phyloP scores from a whole-genome alignment of 2,888 invertebrate genomes.

The Tenthredo distinguenda region DNA sequence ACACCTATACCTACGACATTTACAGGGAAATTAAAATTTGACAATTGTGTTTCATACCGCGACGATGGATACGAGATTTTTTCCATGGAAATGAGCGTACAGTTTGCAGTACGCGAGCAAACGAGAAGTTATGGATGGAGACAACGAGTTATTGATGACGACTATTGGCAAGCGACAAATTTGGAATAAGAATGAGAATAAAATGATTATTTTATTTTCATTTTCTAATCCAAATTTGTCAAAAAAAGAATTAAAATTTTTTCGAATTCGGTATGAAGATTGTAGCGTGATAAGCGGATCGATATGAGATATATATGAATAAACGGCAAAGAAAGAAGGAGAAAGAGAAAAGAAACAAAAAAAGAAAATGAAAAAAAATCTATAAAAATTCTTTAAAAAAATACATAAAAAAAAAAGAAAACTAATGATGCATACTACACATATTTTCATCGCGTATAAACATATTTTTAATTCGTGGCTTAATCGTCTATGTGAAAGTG shows the following conservation, averaged over 20 bases:
- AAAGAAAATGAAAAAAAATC: constrained; percentile 25
- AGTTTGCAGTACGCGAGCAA: neutral
- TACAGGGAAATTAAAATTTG: neutral
- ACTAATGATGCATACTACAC: constrained; percentile 27
- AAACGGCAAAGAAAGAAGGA: neutral
- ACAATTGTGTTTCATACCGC: neutral
- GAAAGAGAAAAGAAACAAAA: neutral
- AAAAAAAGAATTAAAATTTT: neutral
- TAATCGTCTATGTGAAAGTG: constrained; percentile 70
- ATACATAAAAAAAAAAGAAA: constrained; percentile 34
- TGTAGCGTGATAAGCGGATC: constrained; percentile 22
- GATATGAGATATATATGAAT: neutral
- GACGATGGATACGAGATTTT: neutral
- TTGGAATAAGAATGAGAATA: neutral
- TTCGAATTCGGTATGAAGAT: constrained; percentile 27
- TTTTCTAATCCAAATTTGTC: constrained; percentile 13
- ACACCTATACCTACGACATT: neutral
- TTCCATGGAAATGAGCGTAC: neutral
- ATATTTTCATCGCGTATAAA: constrained; percentile 40
- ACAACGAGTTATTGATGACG: constrained; percentile 4
- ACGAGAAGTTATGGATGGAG: neutral
- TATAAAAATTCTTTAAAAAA: neutral
- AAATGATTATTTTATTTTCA: neutral
- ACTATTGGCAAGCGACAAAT: constrained; percentile 36
- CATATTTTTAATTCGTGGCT: constrained; percentile 66